These are phyloP conservation scores for Gerris buenoi DNA, from an alignment of 1,140 invertebrate genomes.

Conservation along the genomic window DNA sequence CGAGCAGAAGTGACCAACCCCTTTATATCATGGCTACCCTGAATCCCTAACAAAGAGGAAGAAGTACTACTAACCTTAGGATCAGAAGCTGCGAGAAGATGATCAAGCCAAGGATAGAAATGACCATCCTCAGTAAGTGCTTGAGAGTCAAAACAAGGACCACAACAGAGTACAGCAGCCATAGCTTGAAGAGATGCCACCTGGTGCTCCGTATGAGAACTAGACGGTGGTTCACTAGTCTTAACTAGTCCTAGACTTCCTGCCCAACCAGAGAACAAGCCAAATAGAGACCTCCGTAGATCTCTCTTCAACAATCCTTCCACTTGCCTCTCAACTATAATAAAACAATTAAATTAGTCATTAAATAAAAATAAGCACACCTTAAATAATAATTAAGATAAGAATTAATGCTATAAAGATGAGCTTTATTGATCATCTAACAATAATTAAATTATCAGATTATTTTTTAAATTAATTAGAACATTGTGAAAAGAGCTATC, in stretches of 20 bases:
- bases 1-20: too few relatives aligned
- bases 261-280: conserved; percentile 85
- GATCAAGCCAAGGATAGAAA: conserved; percentile 85
- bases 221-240: conserved; percentile 19
- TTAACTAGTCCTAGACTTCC: conserved; percentile 49
- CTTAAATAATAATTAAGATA: too few relatives aligned
- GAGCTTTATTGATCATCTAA: too few relatives aligned
- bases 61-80: too few relatives aligned
- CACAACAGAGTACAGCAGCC: conserved; percentile 86
- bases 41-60: too few relatives aligned
- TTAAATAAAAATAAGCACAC: too few relatives aligned
- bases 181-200: conserved; percentile 66
- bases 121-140: conserved; percentile 73
- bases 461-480: too few relatives aligned
- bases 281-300: conserved; percentile 71
- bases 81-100: conserved; percentile 72
- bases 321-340: conserved; percentile 64
- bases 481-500: too few relatives aligned
- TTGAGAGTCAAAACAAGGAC: conserved; percentile 76
- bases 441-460: too few relatives aligned
- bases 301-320: conserved; percentile 73
- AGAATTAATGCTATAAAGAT: too few relatives aligned
- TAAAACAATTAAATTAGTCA: too few relatives aligned
- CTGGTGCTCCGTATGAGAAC: conserved; percentile 35
- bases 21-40: too few relatives aligned